These are phyloP conservation scores for Clostera curtula DNA, from an alignment of 2,888 invertebrate genomes.

Conservation along the genomic window DNA sequence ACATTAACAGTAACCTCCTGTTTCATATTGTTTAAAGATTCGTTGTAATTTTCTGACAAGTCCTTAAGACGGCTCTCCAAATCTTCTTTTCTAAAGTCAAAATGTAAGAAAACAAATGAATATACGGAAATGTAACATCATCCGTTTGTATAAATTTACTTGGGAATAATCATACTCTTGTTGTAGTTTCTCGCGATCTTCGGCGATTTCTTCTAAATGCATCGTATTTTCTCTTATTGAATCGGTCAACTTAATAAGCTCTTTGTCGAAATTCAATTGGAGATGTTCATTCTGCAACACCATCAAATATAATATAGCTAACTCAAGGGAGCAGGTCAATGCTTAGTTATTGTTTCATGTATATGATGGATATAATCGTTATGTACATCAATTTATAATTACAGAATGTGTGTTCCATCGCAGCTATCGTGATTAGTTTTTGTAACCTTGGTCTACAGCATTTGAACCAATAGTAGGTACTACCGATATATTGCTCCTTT, in stretches of 20 bases:
- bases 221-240: constrained; percentile 47
- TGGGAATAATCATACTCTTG: constrained; percentile 38
- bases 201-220: constrained; percentile 52
- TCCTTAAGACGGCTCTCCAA: constrained; percentile 46
- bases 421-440: no score
- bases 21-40: constrained; percentile 39
- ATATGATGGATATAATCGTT: no score
- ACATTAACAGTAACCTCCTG: constrained; percentile 37
- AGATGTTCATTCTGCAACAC: constrained; percentile 40
- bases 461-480: no score
- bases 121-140: no score
- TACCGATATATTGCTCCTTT: no score
- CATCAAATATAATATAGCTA: no score
- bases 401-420: no score
- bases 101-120: neutral
- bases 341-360: no score
- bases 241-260: constrained; percentile 47
- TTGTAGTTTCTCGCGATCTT: constrained; percentile 50
- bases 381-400: no score
- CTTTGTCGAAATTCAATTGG: constrained; percentile 45
- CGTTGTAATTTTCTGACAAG: constrained; percentile 42
- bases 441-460: no score
- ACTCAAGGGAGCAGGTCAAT: no score
- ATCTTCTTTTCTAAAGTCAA: constrained; percentile 51
- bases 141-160: neutral